phyloP scores from a whole-genome alignment of 2,113 vertebrate genomes.

The Callithrix jacchus region DNA sequence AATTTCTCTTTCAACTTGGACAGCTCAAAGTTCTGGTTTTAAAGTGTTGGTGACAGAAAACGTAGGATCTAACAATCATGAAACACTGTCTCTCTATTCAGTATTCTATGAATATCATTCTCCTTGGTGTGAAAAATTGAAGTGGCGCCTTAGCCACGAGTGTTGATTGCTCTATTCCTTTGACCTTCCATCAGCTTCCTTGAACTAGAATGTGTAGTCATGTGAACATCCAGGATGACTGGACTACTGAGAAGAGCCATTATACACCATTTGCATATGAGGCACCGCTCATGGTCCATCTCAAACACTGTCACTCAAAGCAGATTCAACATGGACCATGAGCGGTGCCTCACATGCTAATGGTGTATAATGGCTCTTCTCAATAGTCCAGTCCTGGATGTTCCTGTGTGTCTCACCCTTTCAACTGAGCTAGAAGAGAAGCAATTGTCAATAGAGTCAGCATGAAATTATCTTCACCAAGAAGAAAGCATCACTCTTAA shows the following conservation, averaged over 20 bases:
- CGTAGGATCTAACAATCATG: not conserved
- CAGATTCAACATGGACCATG: not conserved
- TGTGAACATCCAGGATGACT: not conserved
- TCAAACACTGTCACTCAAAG: not conserved
- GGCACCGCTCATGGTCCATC: not conserved
- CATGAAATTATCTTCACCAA: not conserved
- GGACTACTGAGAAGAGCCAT: not conserved
- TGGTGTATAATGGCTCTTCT: not conserved
- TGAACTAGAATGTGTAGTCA: not conserved
- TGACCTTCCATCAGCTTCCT: no score
- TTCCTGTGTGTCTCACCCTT: not conserved
- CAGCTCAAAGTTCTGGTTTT: not conserved
- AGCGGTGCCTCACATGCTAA: not conserved
- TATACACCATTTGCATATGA: not conserved
- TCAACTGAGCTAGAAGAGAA: not conserved
- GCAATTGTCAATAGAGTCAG: not conserved
- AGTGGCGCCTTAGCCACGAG: rapidly evolving
- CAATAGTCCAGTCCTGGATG: not conserved
- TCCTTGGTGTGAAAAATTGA: not conserved
- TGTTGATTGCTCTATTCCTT: not conserved
- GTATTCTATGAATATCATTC: not conserved
- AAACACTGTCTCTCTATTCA: not conserved
- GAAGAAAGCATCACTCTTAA: not conserved
- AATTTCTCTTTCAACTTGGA: not conserved
- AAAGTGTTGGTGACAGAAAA: not conserved